Percentiles rank a stretch among this genome's conserved stretches.
Conservation (phyloP, 1,140 invertebrate genomes). For the Myzus persicae region DNA sequence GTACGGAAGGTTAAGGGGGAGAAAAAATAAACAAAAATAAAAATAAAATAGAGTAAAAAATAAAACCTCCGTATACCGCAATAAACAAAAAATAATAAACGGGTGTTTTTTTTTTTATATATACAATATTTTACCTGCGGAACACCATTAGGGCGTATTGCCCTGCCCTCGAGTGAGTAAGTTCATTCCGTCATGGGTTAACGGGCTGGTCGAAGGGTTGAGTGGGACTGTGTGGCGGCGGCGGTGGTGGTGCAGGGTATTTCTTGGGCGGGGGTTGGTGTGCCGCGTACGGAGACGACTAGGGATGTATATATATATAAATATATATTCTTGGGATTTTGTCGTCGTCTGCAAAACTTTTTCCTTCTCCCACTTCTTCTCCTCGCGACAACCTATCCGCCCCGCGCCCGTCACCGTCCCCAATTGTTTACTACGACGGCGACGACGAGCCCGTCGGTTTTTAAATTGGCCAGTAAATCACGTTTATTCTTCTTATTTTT, state of each 20-base stretch:
- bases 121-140: slow-evolving; percentile 57
- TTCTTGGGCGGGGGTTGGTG: not conserved
- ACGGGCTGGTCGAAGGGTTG: not conserved
- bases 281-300: not conserved
- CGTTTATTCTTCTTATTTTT: slow-evolving; percentile 44
- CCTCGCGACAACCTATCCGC: not conserved
- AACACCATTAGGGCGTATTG: slow-evolving; percentile 56
- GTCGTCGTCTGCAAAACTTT: slow-evolving; percentile 57
- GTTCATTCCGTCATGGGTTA: slow-evolving; percentile 50
- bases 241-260: not conserved
- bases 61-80: slow-evolving; percentile 33
- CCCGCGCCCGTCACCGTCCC: too few species aligned
- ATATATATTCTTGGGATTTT: slow-evolving; percentile 49
- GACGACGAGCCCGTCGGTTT: slow-evolving; percentile 54
- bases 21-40: not conserved
- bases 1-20: not conserved
- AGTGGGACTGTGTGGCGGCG: not conserved
- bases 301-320: slow-evolving; percentile 12
- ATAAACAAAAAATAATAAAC: slow-evolving; percentile 58
- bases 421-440: slow-evolving; percentile 52
- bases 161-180: slow-evolving; percentile 26
- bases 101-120: slow-evolving; percentile 30
- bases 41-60: slow-evolving; percentile 20
- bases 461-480: slow-evolving; percentile 58
- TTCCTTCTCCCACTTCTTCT: not conserved